Evolutionary conservation across 1,140 invertebrate genomes (phyloP).

Genomic region (Anoplophora glabripennis): DNA sequence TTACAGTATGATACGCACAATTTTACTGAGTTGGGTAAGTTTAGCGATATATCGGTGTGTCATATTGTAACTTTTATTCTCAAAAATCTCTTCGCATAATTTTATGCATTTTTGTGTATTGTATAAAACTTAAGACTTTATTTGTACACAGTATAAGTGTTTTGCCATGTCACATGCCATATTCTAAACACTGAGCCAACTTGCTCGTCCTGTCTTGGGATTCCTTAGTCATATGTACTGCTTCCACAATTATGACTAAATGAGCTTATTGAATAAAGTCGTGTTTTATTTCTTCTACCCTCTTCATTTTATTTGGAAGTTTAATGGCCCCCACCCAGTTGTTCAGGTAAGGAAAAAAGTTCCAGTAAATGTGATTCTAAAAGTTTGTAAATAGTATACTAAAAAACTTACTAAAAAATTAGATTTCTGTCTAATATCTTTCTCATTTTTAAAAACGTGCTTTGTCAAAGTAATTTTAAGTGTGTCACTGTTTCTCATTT

Average conservation of each 20-base stretch:
- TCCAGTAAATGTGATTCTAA: no score
- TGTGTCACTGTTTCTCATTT: no score
- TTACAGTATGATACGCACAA: no score
- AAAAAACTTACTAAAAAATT: no score
- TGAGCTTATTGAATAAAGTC: constrained; percentile 41
- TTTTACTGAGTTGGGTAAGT: no score
- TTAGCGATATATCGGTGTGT: not conserved
- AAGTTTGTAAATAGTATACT: no score
- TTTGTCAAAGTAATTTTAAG: no score
- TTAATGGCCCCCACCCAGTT: no score
- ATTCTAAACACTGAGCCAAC: constrained; percentile 40
- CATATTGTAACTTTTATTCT: constrained; percentile 5
- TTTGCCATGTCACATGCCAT: constrained; percentile 41
- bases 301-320: no score
- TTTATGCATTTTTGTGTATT: constrained; percentile 32
- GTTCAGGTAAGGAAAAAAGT: no score
- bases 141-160: constrained; percentile 31
- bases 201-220: constrained; percentile 35
- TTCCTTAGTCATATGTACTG: constrained; percentile 43
- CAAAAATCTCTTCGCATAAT: constrained; percentile 18
- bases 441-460: no score
- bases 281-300: constrained; percentile 2
- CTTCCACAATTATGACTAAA: constrained; percentile 45
- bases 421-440: no score
- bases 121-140: constrained; percentile 26